Evolutionary conservation across 2,888 invertebrate species (phyloP).

Genomic region (Amorpha juglandis): DNA sequence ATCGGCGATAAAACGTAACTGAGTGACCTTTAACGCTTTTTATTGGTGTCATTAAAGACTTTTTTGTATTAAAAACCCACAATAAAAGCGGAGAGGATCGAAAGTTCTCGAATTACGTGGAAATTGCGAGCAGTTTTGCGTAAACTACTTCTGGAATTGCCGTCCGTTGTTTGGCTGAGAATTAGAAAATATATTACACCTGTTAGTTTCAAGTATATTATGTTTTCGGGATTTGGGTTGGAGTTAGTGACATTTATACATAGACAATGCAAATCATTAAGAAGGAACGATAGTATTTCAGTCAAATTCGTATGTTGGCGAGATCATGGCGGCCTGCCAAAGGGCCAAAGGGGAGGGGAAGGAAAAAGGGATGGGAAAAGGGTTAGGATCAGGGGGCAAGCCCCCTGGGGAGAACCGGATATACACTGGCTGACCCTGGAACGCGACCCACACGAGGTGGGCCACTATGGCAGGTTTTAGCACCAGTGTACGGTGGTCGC

Average conservation of each 20-base stretch:
- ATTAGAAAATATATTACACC: conserved; percentile 11
- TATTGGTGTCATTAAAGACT: conserved; percentile 23
- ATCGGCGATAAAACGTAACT: conserved; percentile 20
- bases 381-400: too few relatives aligned
- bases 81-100: conserved; percentile 18
- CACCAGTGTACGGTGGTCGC: too few relatives aligned
- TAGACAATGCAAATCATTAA: not conserved
- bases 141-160: conserved; percentile 19
- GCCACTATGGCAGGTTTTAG: too few relatives aligned
- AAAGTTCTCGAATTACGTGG: conserved; percentile 23
- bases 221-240: not conserved
- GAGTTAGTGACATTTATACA: not conserved
- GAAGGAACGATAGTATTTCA: not conserved
- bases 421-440: too few relatives aligned
- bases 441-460: too few relatives aligned
- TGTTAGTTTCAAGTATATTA: conserved; percentile 9
- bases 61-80: conserved; percentile 23
- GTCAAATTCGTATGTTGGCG: too few relatives aligned
- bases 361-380: too few relatives aligned
- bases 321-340: too few relatives aligned
- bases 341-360: too few relatives aligned
- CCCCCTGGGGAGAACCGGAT: too few relatives aligned
- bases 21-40: conserved; percentile 18
- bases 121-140: conserved; percentile 12
- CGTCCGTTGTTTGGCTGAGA: conserved; percentile 1